A percentile compares a stretch with the other conserved stretches of the same genome.
These are phyloP conservation scores for Pseudopodoces humilis DNA, from an alignment of 2,113 vertebrate species.

Conservation along the genomic window DNA sequence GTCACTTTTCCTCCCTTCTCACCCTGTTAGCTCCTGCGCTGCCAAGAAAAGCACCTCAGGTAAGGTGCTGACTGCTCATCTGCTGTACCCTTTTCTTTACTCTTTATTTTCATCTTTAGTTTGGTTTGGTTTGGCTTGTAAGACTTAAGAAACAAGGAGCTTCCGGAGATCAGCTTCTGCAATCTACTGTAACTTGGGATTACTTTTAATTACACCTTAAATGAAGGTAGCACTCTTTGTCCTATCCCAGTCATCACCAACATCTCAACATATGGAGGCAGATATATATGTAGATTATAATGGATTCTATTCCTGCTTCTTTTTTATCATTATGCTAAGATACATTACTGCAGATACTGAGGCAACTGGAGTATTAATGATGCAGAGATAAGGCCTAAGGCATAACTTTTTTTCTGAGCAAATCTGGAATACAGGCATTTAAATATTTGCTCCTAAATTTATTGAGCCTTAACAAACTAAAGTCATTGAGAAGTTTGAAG, in stretches of 20 bases:
- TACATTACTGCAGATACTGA: not conserved
- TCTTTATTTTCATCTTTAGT: not conserved
- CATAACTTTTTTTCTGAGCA: not conserved
- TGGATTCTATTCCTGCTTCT: not conserved
- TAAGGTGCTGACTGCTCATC: not conserved
- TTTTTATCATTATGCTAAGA: not conserved
- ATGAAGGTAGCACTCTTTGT: not conserved
- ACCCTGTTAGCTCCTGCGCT: fast-evolving
- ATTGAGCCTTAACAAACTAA: not conserved
- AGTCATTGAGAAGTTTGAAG: not conserved
- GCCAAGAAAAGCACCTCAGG: not conserved
- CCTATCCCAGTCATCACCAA: not conserved
- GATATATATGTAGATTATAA: not conserved
- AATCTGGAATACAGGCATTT: not conserved
- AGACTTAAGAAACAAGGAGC: not conserved
- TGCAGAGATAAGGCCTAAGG: not conserved
- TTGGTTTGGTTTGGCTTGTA: not conserved
- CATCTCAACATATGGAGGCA: not conserved
- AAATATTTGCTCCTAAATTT: not conserved
- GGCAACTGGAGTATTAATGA: not conserved
- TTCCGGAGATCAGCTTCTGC: not conserved
- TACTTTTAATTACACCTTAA: not conserved
- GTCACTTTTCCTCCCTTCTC: not conserved
- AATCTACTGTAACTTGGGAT: not conserved
- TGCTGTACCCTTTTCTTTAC: not conserved